These are phyloP conservation scores for Notoglanidium macrostoma DNA, from an alignment of 2,797 vertebrate species.

Conservation along the genomic window DNA sequence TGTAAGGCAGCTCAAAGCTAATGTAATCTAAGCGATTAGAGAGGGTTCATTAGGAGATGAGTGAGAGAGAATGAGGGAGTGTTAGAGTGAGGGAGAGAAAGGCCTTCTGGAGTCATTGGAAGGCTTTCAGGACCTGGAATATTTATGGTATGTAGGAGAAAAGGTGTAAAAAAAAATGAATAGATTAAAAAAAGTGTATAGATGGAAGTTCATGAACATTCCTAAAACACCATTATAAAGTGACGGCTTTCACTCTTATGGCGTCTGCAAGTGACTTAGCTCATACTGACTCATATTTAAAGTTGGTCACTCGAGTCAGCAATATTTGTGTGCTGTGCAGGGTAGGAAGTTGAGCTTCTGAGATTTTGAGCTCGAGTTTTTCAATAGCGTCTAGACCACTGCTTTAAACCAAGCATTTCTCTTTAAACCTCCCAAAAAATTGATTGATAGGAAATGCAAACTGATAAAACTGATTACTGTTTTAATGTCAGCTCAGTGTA, in stretches of 20 bases:
- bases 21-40: constrained; percentile 87
- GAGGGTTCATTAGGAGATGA: constrained; percentile 81
- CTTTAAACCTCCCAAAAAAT: not conserved
- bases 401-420: not conserved
- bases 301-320: not conserved
- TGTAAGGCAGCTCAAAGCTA: constrained; percentile 80
- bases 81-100: constrained; percentile 62
- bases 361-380: not conserved
- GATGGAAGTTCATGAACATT: not conserved
- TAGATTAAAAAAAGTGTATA: not conserved
- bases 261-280: not conserved
- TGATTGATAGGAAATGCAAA: not conserved
- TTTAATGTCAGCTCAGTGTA: not conserved
- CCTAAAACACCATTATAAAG: not conserved
- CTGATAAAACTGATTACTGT: not conserved
- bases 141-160: not conserved
- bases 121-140: constrained; percentile 27
- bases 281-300: not conserved
- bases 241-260: not conserved
- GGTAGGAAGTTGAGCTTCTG: not conserved
- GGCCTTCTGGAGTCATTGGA: constrained; percentile 49
- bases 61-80: constrained; percentile 59
- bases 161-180: not conserved
- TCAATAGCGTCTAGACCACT: not conserved
- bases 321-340: not conserved